A percentile compares a stretch with the other conserved stretches of the same genome.
Evolutionary conservation across 2,113 vertebrate genomes (phyloP).

Genomic region (Geothlypis trichas): DNA sequence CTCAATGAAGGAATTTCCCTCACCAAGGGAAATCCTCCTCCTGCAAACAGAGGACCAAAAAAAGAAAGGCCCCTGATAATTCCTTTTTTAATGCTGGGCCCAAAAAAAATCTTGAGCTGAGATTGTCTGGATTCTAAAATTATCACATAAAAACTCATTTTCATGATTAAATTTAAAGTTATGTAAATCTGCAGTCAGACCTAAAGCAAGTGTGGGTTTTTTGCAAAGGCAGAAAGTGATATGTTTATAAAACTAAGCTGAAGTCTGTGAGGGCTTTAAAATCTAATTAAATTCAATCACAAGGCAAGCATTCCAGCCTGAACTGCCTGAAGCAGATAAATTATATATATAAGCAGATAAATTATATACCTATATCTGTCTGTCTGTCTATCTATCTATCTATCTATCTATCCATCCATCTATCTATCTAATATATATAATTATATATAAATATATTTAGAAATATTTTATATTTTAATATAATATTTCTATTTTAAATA

Average conservation of each 20-base stretch:
- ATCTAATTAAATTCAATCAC: not conserved
- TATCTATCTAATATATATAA: too few species aligned
- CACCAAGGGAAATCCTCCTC: not conserved
- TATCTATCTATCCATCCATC: too few species aligned
- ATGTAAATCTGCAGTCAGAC: not conserved
- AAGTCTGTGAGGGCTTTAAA: not conserved
- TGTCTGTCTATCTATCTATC: too few species aligned
- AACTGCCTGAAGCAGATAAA: not conserved
- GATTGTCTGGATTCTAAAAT: not conserved
- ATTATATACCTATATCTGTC: too few species aligned
- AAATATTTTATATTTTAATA: too few species aligned
- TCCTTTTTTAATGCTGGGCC: not conserved
- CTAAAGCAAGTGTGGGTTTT: not conserved
- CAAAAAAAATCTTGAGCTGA: not conserved
- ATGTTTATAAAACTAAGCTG: not conserved
- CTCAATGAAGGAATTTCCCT: not conserved
- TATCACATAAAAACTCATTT: not conserved
- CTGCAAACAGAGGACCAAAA: not conserved
- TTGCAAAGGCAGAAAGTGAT: not conserved
- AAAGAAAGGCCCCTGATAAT: not conserved
- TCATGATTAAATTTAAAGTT: not conserved
- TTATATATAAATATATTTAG: too few species aligned
- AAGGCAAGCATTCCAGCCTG: not conserved
- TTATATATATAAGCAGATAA: too few species aligned
- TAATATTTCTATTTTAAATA: too few species aligned